Base-by-base conservation (phyloP, 1,140 invertebrate species). In the Aphaenogaster rudis region DNA sequence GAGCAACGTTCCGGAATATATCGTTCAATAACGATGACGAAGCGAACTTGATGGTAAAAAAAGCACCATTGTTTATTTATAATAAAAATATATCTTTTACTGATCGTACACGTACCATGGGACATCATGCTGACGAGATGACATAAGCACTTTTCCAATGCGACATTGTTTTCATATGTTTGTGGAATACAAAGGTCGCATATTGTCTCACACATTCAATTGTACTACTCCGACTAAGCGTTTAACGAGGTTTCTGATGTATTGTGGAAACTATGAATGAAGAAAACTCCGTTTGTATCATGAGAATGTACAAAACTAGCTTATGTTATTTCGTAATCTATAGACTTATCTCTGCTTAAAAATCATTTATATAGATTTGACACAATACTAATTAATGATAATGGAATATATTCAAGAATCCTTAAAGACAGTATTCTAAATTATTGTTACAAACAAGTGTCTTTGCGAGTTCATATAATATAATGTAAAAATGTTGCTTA, bases 221-320 rank as follows among this genome's bases (percentile, higher is more conserved):
- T 77, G 87, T 63, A 78, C 17, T 74, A 88, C 81, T 78, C 82
- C 79, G 48, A 72, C 89, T 94, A 94, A 87, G 82, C 66, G 36
- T 92, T 93, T 93, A 94, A 88, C 84, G 93, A 94, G 54, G 93
- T 91, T 92, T 94, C 93, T 86, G 93, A 94, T 8, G 90, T 88
- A 91, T 94, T 92, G 92, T 88, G 85, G 91, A 94, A 94, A 87
- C 93, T 94, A 92, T 91, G 89, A 86, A 93, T 88, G 88, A 84
- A 85, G 67, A 91, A 88, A 82, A 78, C 50, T 52, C 15, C 17
- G 50, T 54, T 48, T 81, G 52, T 74, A 87, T 88, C 64, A 67
- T 36, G 7, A 69, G 21, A 28, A 28, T 72, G 33, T 59, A 61
- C n/a, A 45, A 57, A 80, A 52, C 1, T 64, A 48, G n/a, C 28